A percentile compares a stretch with the other conserved stretches of the same genome.
phyloP scores from a whole-genome alignment of 2,888 invertebrate genomes.

The Synanthedon myopaeformis region DNA sequence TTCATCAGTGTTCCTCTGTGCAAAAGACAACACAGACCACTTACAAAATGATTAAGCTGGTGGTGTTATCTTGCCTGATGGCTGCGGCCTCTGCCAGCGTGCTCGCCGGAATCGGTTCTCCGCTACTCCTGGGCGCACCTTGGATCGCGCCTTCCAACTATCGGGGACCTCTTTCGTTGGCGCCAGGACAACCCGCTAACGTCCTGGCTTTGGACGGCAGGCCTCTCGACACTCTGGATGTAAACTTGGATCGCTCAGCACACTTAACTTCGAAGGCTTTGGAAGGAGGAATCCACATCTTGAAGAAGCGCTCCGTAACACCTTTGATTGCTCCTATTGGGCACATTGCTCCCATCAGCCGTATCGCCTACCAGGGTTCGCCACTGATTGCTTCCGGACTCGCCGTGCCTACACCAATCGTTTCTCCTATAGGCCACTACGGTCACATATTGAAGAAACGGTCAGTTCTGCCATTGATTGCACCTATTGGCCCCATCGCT shows the following conservation, averaged over 20 bases:
- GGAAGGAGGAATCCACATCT: slow-evolving; percentile 30
- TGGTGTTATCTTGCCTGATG: slow-evolving; percentile 74
- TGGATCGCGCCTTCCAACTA: slow-evolving; percentile 33
- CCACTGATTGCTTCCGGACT: slow-evolving; percentile 35
- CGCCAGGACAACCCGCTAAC: slow-evolving; percentile 57
- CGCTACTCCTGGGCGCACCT: slow-evolving; percentile 24
- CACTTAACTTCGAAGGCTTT: slow-evolving; percentile 49
- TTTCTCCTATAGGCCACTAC: slow-evolving; percentile 17
- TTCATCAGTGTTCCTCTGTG: slow-evolving; percentile 44
- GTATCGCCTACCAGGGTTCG: slow-evolving; percentile 25
- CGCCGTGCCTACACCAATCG: slow-evolving; percentile 18
- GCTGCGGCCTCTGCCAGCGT: slow-evolving; percentile 54
- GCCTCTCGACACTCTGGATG: slow-evolving; percentile 56
- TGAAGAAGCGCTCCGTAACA: slow-evolving; percentile 34
- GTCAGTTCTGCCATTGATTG: slow-evolving; percentile 64
- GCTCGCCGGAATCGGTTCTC: slow-evolving; percentile 15
- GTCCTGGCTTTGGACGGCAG: slow-evolving; percentile 51
- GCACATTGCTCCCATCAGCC: slow-evolving; percentile 29
- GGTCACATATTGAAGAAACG: slow-evolving; percentile 34
- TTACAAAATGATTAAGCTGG: slow-evolving; percentile 63
- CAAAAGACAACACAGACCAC: slow-evolving; percentile 55
- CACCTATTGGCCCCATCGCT: slow-evolving; percentile 24
- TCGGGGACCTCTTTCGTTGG: slow-evolving; percentile 53
- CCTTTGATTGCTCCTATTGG: slow-evolving; percentile 21
- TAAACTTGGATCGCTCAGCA: slow-evolving; percentile 55